phyloP scores from a whole-genome alignment of 2,113 vertebrate genomes.

The Sinocyclocheilus rhinocerous region DNA sequence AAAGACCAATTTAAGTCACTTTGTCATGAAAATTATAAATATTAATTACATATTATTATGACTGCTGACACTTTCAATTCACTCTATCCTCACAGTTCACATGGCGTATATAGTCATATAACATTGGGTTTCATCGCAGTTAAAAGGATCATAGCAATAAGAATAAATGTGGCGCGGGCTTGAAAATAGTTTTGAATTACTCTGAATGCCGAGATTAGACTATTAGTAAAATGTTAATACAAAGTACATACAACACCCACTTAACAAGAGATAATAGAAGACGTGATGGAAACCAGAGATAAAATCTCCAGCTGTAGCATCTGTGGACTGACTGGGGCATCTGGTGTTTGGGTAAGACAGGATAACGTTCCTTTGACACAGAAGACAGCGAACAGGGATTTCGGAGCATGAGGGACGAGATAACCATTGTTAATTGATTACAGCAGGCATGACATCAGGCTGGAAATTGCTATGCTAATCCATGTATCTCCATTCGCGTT shows the following conservation, averaged over 20 bases:
- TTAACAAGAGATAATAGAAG: not conserved
- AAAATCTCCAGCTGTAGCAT: conserved; percentile 33
- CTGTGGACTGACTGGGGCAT: conserved; percentile 18
- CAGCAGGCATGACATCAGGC: conserved; percentile 33
- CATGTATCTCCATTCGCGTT: conserved; percentile 36
- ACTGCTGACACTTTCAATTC: conserved; percentile 40
- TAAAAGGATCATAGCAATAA: conserved; percentile 11
- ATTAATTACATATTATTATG: conserved; percentile 44
- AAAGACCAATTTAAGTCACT: conserved; percentile 43
- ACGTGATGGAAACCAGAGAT: conserved; percentile 12
- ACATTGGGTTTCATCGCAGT: conserved; percentile 42
- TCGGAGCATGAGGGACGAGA: conserved; percentile 14
- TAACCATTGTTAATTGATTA: conserved; percentile 47
- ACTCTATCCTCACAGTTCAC: conserved; percentile 19
- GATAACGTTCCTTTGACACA: conserved; percentile 35
- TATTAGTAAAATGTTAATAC: not conserved
- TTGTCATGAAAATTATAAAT: conserved; percentile 48
- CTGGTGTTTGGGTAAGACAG: conserved; percentile 29
- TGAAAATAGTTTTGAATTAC: conserved; percentile 42
- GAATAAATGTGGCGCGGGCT: not conserved
- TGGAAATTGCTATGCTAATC: conserved; percentile 56
- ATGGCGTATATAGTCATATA: not conserved
- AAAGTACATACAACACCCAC: not conserved
- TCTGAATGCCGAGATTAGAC: conserved; percentile 42
- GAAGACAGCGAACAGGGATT: conserved; percentile 31